phyloP scores from a whole-genome alignment of 2,113 vertebrate genomes.

The Neomonachus schauinslandi region DNA sequence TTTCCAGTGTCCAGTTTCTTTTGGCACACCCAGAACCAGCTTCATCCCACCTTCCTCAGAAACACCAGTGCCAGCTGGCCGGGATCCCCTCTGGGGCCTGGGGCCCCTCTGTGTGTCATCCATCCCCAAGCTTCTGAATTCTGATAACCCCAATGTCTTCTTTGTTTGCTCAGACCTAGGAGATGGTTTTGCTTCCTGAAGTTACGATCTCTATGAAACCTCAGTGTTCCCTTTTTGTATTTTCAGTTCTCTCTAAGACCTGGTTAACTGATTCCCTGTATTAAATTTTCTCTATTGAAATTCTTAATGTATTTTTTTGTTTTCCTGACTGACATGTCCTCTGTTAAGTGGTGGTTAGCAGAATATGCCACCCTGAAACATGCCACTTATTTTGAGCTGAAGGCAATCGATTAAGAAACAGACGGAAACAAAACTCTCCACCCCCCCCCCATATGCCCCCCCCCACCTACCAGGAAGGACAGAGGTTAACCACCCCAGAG shows the following conservation, averaged over 20 bases:
- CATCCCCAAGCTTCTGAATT: not conserved
- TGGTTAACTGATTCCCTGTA: not conserved
- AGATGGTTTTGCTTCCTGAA: not conserved
- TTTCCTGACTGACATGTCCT: not conserved
- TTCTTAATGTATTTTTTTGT: not conserved
- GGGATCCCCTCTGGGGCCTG: not conserved
- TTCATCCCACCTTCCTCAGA: not conserved
- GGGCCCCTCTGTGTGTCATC: not conserved
- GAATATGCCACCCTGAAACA: not conserved
- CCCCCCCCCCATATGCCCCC: not conserved
- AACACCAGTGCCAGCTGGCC: not conserved
- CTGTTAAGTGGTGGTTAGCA: not conserved
- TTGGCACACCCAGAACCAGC: not conserved
- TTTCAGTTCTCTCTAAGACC: constrained; percentile 25
- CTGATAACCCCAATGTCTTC: not conserved
- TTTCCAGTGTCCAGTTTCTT: not conserved
- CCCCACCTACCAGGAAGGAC: not conserved
- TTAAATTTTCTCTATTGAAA: constrained; percentile 17
- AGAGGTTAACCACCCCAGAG: not conserved
- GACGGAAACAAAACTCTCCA: not conserved
- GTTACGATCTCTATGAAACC: not conserved
- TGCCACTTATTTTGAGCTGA: not conserved
- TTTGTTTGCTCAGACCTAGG: not conserved
- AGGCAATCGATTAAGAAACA: not conserved
- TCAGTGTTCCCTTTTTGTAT: not conserved